A percentile compares a stretch with the other conserved stretches of the same genome.
These are phyloP conservation scores for Gibbula magus DNA, from an alignment of 2,888 invertebrate genomes.

Conservation along the genomic window DNA sequence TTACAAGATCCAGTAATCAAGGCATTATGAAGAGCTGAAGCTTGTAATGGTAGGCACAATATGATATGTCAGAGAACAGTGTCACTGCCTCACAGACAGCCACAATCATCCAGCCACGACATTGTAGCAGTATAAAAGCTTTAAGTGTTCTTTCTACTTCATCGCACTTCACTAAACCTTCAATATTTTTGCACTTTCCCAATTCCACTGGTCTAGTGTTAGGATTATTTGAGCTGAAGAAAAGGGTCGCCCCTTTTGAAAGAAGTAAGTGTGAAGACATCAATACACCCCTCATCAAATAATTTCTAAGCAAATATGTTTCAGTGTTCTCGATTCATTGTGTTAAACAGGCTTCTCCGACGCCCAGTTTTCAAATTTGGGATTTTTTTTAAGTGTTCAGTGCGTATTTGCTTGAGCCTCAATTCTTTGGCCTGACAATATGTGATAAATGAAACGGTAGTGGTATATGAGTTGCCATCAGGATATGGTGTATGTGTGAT, in stretches of 20 bases:
- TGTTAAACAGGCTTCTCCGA: neutral
- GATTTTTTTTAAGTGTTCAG: neutral
- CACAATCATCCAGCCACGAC: neutral
- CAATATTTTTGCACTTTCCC: slow-evolving; percentile 12
- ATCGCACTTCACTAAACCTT: neutral
- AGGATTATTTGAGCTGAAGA: neutral
- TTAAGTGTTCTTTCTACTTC: neutral
- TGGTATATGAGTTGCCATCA: neutral
- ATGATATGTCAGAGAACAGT: neutral
- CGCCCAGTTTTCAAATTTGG: neutral
- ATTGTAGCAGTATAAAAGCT: neutral
- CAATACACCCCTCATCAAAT: neutral
- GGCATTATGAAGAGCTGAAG: neutral
- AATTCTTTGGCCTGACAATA: neutral
- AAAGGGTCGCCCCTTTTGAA: neutral
- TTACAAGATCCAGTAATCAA: neutral
- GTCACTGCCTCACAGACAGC: neutral
- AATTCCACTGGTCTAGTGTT: neutral
- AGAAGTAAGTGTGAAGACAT: neutral
- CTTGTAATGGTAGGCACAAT: neutral
- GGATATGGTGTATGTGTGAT: too few species aligned
- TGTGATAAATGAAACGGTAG: neutral
- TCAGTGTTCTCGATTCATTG: neutral
- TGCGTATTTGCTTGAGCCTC: neutral
- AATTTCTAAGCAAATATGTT: slow-evolving; percentile 18